Percentiles rank a stretch among this genome's conserved stretches.
phyloP scores from a whole-genome alignment of 1,140 invertebrate genomes.

The Daktulosphaira vitifoliae region DNA sequence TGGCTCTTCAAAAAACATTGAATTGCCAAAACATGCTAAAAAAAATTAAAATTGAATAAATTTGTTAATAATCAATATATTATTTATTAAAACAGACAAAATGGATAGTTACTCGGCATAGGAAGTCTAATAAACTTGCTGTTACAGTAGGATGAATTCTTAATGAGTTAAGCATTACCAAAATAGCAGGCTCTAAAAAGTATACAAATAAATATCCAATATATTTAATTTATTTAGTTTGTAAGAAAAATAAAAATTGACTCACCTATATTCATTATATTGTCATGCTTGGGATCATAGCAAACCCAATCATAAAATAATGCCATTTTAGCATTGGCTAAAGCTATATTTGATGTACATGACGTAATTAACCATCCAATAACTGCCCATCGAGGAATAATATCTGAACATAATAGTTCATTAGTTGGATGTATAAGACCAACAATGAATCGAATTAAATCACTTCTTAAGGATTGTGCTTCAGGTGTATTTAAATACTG shows the following conservation, averaged over 20 bases:
- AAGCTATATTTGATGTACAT: constrained; percentile 81
- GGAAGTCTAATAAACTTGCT: constrained; percentile 87
- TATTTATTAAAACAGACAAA: too few species aligned
- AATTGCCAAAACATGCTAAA: too few species aligned
- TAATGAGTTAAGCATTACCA: constrained; percentile 97
- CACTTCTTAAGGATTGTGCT: constrained; percentile 87
- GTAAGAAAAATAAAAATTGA: background rate
- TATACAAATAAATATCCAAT: background rate
- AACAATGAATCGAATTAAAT: constrained; percentile 95
- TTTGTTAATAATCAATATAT: background rate
- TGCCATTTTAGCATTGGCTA: constrained; percentile 90
- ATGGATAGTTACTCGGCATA: constrained; percentile 61
- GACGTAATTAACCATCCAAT: constrained; percentile 96
- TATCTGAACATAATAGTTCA: constrained; percentile 93
- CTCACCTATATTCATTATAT: constrained; percentile 92
- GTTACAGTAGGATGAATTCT: constrained; percentile 91
- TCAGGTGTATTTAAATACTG: constrained; percentile 95
- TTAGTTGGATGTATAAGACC: constrained; percentile 97
- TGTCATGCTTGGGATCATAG: constrained; percentile 90
- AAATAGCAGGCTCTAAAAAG: constrained; percentile 81
- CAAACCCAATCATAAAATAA: constrained; percentile 97
- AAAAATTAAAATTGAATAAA: background rate
- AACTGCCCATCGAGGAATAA: constrained; percentile 95
- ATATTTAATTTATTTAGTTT: background rate
- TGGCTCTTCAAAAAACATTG: too few species aligned